A percentile compares a stretch with the other conserved stretches of the same genome.
Evolutionary conservation across 2,113 vertebrate species (phyloP).

Genomic region (Peromyscus polionotus): DNA sequence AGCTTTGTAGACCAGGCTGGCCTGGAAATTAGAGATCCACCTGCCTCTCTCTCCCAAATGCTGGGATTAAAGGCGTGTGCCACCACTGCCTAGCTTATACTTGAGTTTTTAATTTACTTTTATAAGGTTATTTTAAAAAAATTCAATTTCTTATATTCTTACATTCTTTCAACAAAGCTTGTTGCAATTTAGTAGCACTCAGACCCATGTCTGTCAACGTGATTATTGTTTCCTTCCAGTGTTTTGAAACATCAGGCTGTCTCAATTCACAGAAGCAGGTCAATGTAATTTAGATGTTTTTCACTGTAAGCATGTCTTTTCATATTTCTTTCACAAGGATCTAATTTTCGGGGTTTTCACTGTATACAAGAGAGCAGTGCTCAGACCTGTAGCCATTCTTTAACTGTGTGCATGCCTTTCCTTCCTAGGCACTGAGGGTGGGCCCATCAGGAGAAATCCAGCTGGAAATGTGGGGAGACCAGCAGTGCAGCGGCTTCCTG

Average conservation of each 20-base stretch:
- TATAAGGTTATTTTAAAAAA: slow-evolving; percentile 41
- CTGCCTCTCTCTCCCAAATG: neutral
- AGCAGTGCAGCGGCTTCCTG: slow-evolving; percentile 96
- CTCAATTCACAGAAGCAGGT: neutral
- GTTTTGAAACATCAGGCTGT: neutral
- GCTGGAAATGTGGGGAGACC: slow-evolving; percentile 96
- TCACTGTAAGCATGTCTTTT: neutral
- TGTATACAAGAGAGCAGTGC: neutral
- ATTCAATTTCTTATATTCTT: slow-evolving; percentile 34
- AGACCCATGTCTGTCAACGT: neutral
- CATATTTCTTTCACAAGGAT: neutral
- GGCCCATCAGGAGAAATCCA: slow-evolving; percentile 95
- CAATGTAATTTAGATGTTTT: neutral
- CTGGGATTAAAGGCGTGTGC: neutral
- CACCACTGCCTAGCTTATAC: neutral
- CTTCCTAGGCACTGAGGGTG: slow-evolving; percentile 91
- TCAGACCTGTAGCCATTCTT: neutral
- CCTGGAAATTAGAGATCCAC: neutral
- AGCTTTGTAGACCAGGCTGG: neutral
- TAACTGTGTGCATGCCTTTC: neutral
- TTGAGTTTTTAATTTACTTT: slow-evolving; percentile 19
- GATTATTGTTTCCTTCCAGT: neutral
- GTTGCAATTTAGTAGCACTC: neutral
- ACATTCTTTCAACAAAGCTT: neutral
- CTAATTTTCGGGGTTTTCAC: neutral